These are phyloP conservation scores for Eupithecia subfuscata DNA, from an alignment of 2,888 invertebrate genomes.

Conservation along the genomic window DNA sequence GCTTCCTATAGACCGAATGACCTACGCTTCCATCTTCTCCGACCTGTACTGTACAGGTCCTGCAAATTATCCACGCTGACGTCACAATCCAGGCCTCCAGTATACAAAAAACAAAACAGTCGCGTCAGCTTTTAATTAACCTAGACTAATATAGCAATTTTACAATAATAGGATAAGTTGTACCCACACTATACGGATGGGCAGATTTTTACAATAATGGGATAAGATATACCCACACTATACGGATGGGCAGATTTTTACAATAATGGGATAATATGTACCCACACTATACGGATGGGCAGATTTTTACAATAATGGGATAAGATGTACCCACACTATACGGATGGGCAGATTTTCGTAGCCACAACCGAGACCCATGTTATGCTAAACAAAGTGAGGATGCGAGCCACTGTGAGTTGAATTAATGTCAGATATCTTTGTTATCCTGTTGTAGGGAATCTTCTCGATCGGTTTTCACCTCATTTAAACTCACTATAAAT, in stretches of 20 bases:
- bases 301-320: slow-evolving; percentile 7
- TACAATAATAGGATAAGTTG: too few species aligned
- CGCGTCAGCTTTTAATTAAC: too few species aligned
- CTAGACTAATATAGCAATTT: neutral
- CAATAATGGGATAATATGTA: too few species aligned
- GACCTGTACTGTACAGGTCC: too few species aligned
- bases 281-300: too few species aligned
- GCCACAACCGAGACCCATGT: slow-evolving; percentile 25
- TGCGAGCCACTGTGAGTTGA: slow-evolving; percentile 27
- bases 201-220: slow-evolving; percentile 6
- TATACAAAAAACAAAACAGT: too few species aligned
- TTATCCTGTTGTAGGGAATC: slow-evolving; percentile 18
- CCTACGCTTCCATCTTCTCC: too few species aligned
- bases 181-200: too few species aligned
- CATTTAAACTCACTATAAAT: neutral
- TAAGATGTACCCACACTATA: slow-evolving; percentile 5
- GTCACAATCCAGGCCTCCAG: too few species aligned
- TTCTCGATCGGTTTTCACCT: neutral
- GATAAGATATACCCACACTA: slow-evolving; percentile 2
- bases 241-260: slow-evolving; percentile 12
- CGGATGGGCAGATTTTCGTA: slow-evolving; percentile 16
- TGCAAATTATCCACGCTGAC: too few species aligned
- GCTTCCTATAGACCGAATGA: too few species aligned
- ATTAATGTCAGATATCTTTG: slow-evolving; percentile 28
- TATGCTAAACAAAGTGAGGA: slow-evolving; percentile 24